Evolutionary conservation across 1,140 invertebrate species (phyloP).

Genomic region (Apis florea): DNA sequence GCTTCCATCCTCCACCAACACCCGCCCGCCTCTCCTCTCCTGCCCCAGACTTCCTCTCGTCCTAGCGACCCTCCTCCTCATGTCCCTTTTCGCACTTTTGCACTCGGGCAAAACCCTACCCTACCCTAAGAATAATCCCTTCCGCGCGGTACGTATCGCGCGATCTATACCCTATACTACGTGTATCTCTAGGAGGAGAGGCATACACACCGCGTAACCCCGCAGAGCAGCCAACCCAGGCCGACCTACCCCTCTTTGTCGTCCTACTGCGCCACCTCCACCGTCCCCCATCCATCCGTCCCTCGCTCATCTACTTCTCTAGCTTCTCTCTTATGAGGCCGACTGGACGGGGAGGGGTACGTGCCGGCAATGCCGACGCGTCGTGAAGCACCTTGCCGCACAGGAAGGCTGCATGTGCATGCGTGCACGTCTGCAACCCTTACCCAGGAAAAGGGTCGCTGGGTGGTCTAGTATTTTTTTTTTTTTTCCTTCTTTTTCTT

Average conservation of each 20-base stretch:
- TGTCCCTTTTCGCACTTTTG: constrained; percentile 72
- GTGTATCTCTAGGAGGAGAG: constrained; percentile 54
- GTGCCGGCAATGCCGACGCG: constrained; percentile 37
- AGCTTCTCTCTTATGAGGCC: constrained; percentile 34
- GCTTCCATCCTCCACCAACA: constrained; percentile 33
- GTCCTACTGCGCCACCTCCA: constrained; percentile 45
- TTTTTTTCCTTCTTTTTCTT: too few species aligned
- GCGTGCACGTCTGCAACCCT: constrained; percentile 61
- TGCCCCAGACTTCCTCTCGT: constrained; percentile 51
- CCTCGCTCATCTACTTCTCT: constrained; percentile 36
- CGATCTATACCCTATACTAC: constrained; percentile 61
- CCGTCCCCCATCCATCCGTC: constrained; percentile 3
- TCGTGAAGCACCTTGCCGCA: constrained; percentile 53
- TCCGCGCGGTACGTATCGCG: constrained; percentile 61
- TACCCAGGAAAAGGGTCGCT: constrained; percentile 70
- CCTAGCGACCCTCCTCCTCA: constrained; percentile 59
- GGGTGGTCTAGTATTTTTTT: constrained; percentile 69
- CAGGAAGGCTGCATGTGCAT: constrained; percentile 48
- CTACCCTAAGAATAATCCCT: constrained; percentile 71
- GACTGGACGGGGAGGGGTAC: constrained; percentile 23
- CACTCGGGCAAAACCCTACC: constrained; percentile 67
- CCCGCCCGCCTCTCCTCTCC: constrained; percentile 33
- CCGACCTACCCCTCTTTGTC: constrained; percentile 48
- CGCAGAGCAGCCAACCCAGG: constrained; percentile 50
- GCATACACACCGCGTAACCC: constrained; percentile 36